A percentile compares a stretch with the other conserved stretches of the same genome.
Conservation (phyloP, 2,888 invertebrate species). For the Hyposoter didymator region DNA sequence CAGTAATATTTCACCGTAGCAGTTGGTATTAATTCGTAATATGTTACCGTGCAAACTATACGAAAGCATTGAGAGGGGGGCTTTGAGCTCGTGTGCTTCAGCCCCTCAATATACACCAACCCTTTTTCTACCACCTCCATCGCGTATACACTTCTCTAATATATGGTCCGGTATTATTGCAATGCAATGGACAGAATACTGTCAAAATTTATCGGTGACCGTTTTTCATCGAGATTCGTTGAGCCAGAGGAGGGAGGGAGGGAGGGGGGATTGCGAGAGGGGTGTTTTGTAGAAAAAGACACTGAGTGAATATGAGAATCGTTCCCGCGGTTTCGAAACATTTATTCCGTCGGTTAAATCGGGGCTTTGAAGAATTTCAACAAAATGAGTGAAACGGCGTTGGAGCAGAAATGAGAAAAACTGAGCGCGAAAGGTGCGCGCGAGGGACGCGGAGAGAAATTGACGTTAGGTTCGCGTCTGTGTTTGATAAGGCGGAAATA, state of each 20-base stretch:
- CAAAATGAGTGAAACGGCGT: neutral
- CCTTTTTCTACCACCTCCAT: constrained; percentile 63
- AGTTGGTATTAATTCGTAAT: constrained; percentile 85
- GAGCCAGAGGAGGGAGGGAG: neutral
- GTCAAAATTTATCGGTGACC: constrained; percentile 84
- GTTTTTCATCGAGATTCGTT: constrained; percentile 80
- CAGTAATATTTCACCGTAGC: constrained; percentile 84
- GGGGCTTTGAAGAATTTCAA: neutral
- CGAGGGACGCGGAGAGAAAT: neutral
- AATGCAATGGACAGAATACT: constrained; percentile 85
- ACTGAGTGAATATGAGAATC: constrained; percentile 18
- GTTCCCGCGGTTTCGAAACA: neutral
- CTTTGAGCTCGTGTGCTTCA: constrained; percentile 43
- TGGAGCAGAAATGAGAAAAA: constrained; percentile 22
- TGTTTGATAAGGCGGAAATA: constrained; percentile 31
- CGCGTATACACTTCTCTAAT: constrained; percentile 79
- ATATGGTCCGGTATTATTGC: constrained; percentile 84
- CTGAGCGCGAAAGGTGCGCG: constrained; percentile 5
- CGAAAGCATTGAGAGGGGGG: constrained; percentile 73
- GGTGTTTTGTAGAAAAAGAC: constrained; percentile 7
- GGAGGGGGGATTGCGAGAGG: constrained; percentile 2
- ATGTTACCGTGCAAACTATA: constrained; percentile 84
- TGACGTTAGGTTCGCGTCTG: neutral
- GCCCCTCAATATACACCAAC: constrained; percentile 56
- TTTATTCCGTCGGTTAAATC: neutral